Evolutionary conservation across 2,113 vertebrate genomes (phyloP), one percentile per base, ranked within the genome.

Genomic region (Clarias magur): DNA sequence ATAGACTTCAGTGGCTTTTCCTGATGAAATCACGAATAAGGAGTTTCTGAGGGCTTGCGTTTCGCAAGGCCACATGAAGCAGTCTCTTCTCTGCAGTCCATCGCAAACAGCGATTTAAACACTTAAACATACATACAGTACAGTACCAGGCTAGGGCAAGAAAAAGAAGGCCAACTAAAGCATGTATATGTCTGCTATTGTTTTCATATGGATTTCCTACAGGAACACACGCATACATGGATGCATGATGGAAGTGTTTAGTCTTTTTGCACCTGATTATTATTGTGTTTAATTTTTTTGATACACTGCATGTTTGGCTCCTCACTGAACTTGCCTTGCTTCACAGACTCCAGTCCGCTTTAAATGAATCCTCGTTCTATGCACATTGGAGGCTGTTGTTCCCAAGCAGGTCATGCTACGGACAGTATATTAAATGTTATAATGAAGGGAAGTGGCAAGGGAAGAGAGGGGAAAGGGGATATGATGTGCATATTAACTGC

Each of bases 311-410:
- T 0, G 12, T 65, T 91, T 84, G 76, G 16, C 68, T 85, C 79
- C 89, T 89, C 56, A 91, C 85, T 90, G 85, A 88, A 87, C 84
- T 86, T 88, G 82, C 86, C 92, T 90, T 93, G 82, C 91, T 90
- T 15, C 21, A 42, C 85, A 87, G 92, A 90, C 87, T 72, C 7
- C 7, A 75, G 5, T 75, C 21, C 1, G 11, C 72, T 91, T 62
- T 54, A n/a, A 63, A 59, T 53, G 57, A 73, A 80, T 73, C 48
- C 70, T 27, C 54, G 25, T 75, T 54, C 11, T 60, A 9, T 19
- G 63, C 9, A 88, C 80, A 85, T 59, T 81, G 83, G 42, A 56
- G 70, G 11, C 34, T 48, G 54, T 38, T 85, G 12, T 54, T 73
- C 48, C 42, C 57, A 63, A 75, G 83, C 48, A 65, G n/a, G 38